Evolutionary conservation across 2,113 vertebrate species (phyloP).

Genomic region (Phodopus roborovskii): DNA sequence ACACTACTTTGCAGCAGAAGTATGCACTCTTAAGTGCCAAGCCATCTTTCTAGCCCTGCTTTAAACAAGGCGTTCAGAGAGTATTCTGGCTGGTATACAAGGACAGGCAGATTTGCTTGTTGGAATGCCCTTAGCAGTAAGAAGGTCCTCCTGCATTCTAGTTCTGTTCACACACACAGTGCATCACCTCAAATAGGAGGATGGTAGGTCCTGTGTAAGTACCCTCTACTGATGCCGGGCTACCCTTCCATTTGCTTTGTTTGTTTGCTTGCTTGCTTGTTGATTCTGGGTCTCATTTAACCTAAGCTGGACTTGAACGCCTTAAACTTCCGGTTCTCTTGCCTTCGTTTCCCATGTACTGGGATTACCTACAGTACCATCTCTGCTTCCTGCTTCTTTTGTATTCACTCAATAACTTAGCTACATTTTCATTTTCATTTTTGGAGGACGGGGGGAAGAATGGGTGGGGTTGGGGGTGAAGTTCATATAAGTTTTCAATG

Average conservation of each 20-base stretch:
- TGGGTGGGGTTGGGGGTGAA: neutral
- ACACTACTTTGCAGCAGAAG: neutral
- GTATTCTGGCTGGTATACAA: neutral
- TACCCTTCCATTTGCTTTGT: neutral
- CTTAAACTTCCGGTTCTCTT: neutral
- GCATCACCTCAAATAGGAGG: neutral
- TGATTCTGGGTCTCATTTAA: neutral
- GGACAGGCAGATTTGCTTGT: neutral
- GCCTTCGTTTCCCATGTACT: neutral
- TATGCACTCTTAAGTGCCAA: neutral
- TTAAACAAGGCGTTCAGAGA: neutral
- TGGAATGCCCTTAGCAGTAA: neutral
- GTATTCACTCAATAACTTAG: neutral
- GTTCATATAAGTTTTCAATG: neutral
- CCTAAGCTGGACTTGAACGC: neutral
- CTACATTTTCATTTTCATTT: neutral
- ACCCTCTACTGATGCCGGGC: neutral
- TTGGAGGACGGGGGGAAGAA: neutral
- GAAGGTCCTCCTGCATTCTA: neutral
- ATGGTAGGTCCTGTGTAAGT: neutral
- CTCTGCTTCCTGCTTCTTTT: neutral
- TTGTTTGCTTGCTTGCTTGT: neutral
- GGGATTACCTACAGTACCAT: neutral
- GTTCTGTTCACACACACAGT: neutral
- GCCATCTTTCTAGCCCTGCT: neutral